Percentiles rank a stretch among this genome's conserved stretches.
These are phyloP conservation scores for Hystrix brachyura DNA, from an alignment of 2,113 vertebrate species.

Conservation along the genomic window DNA sequence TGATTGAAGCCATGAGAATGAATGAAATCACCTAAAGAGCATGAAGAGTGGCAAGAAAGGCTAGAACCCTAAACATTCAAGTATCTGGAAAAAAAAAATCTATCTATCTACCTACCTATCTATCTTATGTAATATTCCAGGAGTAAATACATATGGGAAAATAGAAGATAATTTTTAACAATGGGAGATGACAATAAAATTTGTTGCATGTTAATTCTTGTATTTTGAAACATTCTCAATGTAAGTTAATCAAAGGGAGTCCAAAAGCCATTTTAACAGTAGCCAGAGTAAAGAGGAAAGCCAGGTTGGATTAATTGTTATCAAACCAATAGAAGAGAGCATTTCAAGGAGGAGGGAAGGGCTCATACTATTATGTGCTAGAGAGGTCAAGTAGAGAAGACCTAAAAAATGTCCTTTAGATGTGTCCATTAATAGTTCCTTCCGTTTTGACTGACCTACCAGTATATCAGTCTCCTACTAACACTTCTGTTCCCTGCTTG, in stretches of 20 bases:
- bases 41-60: background rate
- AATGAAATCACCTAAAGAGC: background rate
- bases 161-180: background rate
- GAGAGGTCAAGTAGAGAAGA: background rate
- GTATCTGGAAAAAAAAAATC: background rate
- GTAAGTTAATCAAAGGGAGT: background rate
- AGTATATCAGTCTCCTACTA: background rate
- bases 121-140: background rate
- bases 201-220: background rate
- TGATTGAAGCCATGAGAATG: background rate
- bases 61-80: background rate
- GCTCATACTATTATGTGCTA: background rate
- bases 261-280: background rate
- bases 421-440: background rate
- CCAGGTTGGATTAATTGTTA: background rate
- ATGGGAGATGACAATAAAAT: background rate
- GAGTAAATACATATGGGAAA: background rate
- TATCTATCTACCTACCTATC: background rate
- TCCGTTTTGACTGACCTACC: background rate
- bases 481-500: background rate
- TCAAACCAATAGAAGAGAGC: background rate
- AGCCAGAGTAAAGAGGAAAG: background rate
- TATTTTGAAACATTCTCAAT: background rate
- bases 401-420: background rate
- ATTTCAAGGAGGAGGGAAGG: background rate